Base-by-base conservation (phyloP, 2,888 invertebrate genomes). In the Coelinius sp. region DNA sequence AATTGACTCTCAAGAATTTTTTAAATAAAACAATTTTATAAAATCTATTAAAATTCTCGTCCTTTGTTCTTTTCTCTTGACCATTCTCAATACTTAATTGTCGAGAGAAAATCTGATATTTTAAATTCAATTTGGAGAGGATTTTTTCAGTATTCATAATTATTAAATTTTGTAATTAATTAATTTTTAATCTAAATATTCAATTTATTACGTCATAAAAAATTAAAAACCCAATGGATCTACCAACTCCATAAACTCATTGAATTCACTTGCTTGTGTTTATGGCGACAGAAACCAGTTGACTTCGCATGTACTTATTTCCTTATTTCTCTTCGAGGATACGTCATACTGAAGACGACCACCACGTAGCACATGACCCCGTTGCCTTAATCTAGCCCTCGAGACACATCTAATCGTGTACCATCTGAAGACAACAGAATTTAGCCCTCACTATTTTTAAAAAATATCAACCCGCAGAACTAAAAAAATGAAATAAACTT, bases 321-420 rank as follows among this genome's bases (percentile, higher is more conserved):
- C 22, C 22, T 62, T 38, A 8, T 62, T 38, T 62, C n/a, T 62
- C 22, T 12, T n/a, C 10, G 12, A 17, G 38, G 22, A 38, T 1
- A 62, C 22, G 38, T 62, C 38, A 62, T 38, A n/a, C 22, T 27
- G 14, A n/a, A n/a, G n/a, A n/a, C 59, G 59, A 59, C 24, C 73
- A 71, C 75, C 71, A 73, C 53, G 75, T 73, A 77, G 78, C 78
- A 79, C 75, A 79, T 82, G 85, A 85, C 86, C 86, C 79, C 82
- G 78, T 86, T 86, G 83, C 84, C 85, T 85, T 86, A 84, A 86
- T 86, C 83, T 83, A 1, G 38, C 8, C 38, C 12, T 12, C 12
- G 10, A 1, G 12, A 35, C 35, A 10, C 12, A 10, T 38, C 38
- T 3, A 38, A 38, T 38, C 6, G 8, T 1, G 8, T 38, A 12